phyloP scores from a whole-genome alignment of 2,797 vertebrate species.

The Sphaeramia orbicularis region DNA sequence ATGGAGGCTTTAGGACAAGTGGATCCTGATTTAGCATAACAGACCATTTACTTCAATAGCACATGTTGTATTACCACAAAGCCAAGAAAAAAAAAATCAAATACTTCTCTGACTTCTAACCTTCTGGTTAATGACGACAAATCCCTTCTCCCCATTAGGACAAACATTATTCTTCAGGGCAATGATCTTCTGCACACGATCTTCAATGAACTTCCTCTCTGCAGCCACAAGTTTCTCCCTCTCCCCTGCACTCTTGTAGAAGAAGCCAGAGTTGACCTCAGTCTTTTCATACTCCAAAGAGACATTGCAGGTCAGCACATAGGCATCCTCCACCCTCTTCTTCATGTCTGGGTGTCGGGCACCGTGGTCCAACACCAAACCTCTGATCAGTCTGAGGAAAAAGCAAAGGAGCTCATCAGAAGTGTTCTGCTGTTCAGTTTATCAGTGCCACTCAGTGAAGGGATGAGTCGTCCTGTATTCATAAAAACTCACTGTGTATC shows the following conservation, averaged over 20 bases:
- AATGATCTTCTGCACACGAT: conserved; percentile 94
- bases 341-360: conserved; percentile 98
- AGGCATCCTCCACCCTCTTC: conserved; percentile 95
- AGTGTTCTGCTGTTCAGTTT: neutral
- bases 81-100: too few species aligned
- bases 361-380: conserved; percentile 96
- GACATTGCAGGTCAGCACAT: conserved; percentile 93
- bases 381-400: conserved; percentile 89
- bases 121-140: conserved; percentile 98
- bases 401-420: neutral
- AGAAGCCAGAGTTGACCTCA: conserved; percentile 98
- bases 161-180: conserved; percentile 92
- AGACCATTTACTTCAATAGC: too few species aligned
- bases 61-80: too few species aligned
- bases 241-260: conserved; percentile 97
- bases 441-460: neutral
- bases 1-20: too few species aligned
- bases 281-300: conserved; percentile 99
- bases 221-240: conserved; percentile 96
- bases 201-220: conserved; percentile 97
- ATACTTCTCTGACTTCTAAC: conserved; percentile 68
- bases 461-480: neutral
- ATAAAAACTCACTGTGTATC: conserved; percentile 92
- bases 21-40: too few species aligned
- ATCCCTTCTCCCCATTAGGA: conserved; percentile 90